Evolutionary conservation across 2,113 vertebrate genomes (phyloP).

Genomic region (Hypocryptadius cinnamomeus): DNA sequence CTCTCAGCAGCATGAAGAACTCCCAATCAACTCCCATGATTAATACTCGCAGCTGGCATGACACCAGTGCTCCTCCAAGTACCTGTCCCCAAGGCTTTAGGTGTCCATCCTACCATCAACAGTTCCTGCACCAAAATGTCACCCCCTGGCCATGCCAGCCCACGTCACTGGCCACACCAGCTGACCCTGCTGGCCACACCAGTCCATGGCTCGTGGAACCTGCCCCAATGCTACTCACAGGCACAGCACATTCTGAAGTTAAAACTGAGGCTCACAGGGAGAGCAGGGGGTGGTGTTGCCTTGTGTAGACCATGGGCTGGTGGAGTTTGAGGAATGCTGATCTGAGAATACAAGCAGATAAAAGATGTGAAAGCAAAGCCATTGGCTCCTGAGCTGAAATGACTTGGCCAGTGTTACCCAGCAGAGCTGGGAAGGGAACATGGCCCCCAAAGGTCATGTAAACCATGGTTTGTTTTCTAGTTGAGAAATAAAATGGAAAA

Average conservation of each 20-base stretch:
- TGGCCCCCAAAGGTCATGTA: not conserved
- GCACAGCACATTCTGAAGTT: not conserved
- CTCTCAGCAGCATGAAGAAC: not conserved
- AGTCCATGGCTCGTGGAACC: fast-evolving
- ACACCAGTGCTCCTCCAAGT: not conserved
- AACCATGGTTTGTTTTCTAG: not conserved
- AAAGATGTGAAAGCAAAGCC: not conserved
- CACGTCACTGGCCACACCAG: not conserved
- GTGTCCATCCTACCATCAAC: not conserved
- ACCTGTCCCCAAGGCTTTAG: not conserved
- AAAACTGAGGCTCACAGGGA: not conserved
- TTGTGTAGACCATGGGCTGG: not conserved
- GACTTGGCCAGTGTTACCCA: not conserved
- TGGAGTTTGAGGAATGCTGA: not conserved
- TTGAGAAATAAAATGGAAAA: not conserved
- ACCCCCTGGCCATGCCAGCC: not conserved
- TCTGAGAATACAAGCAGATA: not conserved
- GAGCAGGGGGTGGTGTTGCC: not conserved
- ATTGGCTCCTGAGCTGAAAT: not conserved
- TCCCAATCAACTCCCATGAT: not conserved
- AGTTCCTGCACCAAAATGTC: not conserved
- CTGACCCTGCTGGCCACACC: fast-evolving
- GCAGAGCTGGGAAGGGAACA: not conserved
- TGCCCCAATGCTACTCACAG: not conserved
- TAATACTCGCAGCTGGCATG: not conserved